A percentile compares a stretch with the other conserved stretches of the same genome.
phyloP scores from a whole-genome alignment of 2,113 vertebrate genomes.

The Fregetta grallaria region DNA sequence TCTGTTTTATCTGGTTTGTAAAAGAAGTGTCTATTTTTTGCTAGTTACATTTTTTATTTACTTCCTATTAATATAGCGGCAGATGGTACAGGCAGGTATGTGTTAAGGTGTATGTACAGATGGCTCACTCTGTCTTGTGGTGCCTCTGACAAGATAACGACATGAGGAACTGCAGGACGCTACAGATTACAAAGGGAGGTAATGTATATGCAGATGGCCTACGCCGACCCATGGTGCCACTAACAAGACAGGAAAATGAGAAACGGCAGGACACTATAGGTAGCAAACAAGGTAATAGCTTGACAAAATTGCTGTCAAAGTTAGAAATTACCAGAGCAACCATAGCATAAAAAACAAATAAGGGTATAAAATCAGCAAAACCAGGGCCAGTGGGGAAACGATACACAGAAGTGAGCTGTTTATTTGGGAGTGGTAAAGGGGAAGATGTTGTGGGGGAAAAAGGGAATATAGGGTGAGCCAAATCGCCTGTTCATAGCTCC shows the following conservation, averaged over 20 bases:
- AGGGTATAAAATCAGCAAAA: neutral
- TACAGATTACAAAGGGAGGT: neutral
- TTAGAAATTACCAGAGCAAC: neutral
- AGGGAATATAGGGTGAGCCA: neutral
- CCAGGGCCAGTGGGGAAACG: neutral
- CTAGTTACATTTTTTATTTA: neutral
- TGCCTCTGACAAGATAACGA: slow-evolving; percentile 44
- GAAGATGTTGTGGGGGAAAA: neutral
- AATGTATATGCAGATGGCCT: slow-evolving; percentile 35
- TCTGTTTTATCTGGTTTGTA: neutral
- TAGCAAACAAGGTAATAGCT: neutral
- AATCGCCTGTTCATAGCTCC: fast-evolving
- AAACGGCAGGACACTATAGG: neutral
- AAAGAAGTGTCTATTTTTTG: neutral
- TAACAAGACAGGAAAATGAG: slow-evolving; percentile 40
- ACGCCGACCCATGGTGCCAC: neutral
- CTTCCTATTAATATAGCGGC: neutral
- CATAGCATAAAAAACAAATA: neutral
- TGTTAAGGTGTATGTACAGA: neutral
- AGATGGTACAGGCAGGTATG: slow-evolving; percentile 37
- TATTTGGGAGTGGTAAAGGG: neutral
- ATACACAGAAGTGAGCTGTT: neutral
- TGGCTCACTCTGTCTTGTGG: neutral
- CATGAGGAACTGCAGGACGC: neutral
- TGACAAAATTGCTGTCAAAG: neutral